Evolutionary conservation across 2,797 vertebrate genomes (phyloP), one percentile per base, ranked within the genome.

Genomic region (Liparis tanakae): DNA sequence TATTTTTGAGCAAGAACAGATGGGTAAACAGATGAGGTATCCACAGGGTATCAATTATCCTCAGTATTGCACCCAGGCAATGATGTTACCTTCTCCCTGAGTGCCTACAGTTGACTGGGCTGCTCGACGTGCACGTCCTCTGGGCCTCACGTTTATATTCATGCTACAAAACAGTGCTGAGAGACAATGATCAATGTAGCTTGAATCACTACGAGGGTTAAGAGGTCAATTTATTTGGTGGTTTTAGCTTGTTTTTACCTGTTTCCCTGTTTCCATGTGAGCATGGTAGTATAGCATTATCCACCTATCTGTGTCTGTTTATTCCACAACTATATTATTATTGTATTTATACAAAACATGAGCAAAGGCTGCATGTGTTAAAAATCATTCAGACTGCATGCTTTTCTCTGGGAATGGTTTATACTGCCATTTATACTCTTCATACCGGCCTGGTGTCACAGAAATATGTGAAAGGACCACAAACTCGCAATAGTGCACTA

Each of bases 11-110:
- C 13, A 46, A 65, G 80, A 89, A 74, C 87, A 91, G 91, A 92
- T 91, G 85, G 86, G 67, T 44, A 76, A 81, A 88, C 87, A 93
- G 88, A 90, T 80, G 86, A 84, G 58, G 67, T 72, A 82, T 87
- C 78, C 85, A 75, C 68, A 62, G 79, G 85, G 85, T 78, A 76
- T 88, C 87, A 91, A 78, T 89, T 89, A 90, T 90, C 74, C 87
- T 87, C 86, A 48, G 66, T 69, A 78, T 72, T 85, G 74, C 80
- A 70, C 63, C 54, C 9, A 58, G 51, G 68, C 64, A 78, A 56
- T 75, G 67, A 82, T 81, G 66, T 70, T 71, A 74, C 58, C 63
- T 59, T 61, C 64, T 84, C 53, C 51, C 58, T 15, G 50, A 75
- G 74, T 17, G 46, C 46, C 62, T 72, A 43, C 73, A 75, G 70